phyloP scores from a whole-genome alignment of 2,888 invertebrate genomes.

The Mesorhabditis spiculigera region DNA sequence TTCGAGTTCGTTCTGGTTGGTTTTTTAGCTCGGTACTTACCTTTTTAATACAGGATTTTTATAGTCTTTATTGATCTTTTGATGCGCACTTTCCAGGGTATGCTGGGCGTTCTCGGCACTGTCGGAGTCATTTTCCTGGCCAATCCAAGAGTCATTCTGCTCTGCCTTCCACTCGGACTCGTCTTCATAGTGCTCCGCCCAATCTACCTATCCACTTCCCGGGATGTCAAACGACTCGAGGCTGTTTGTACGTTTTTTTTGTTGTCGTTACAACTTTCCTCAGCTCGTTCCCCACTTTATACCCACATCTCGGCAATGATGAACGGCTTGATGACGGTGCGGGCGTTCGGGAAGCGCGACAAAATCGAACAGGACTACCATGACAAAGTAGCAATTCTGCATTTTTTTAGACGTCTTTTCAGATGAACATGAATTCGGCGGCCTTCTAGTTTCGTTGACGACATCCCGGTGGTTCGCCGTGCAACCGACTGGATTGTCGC shows the following conservation, averaged over 20 bases:
- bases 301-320: constrained; percentile 83
- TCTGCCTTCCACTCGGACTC: constrained; percentile 71
- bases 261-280: not conserved
- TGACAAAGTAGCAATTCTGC: constrained; percentile 7
- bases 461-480: constrained; percentile 89
- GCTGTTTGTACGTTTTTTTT: constrained; percentile 61
- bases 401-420: constrained; percentile 31
- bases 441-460: constrained; percentile 86
- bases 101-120: constrained; percentile 69
- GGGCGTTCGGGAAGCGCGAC: constrained; percentile 79
- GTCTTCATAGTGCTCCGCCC: constrained; percentile 75
- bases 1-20: constrained; percentile 61
- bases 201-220: constrained; percentile 76
- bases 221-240: constrained; percentile 71
- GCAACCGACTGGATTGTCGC: constrained; percentile 83
- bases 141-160: constrained; percentile 74
- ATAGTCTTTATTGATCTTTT: too few species aligned
- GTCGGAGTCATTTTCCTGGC: constrained; percentile 71
- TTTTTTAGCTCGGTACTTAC: constrained; percentile 4
- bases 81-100: too few species aligned
- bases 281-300: constrained; percentile 90
- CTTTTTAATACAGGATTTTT: constrained; percentile 51
- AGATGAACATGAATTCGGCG: constrained; percentile 76
- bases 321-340: constrained; percentile 83
- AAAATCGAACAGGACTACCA: constrained; percentile 68